Conservation (phyloP, 2,888 invertebrate species). For the Agrochola lychnidis region DNA sequence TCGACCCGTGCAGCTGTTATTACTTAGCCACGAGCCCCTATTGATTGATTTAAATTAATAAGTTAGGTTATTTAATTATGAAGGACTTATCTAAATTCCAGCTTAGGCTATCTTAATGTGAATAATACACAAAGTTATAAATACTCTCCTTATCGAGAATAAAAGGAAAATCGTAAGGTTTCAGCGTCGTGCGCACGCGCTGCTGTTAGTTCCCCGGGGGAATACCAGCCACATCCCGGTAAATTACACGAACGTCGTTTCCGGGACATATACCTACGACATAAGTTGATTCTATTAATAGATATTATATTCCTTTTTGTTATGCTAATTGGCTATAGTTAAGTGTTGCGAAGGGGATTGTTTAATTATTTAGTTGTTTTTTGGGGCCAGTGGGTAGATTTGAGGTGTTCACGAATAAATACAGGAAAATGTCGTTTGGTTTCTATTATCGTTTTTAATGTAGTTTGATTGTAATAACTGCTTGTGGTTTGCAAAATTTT, state of each 20-base stretch:
- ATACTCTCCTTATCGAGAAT: conserved; percentile 46
- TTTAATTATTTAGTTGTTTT: conserved; percentile 40
- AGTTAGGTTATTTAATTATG: conserved; percentile 15
- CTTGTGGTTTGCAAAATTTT: conserved; percentile 26
- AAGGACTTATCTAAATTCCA: conserved; percentile 27
- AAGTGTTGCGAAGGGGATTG: conserved; percentile 18
- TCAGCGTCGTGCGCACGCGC: conserved; percentile 38
- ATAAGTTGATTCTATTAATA: conserved; percentile 45
- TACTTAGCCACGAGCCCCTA: no score
- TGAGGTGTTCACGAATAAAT: background rate
- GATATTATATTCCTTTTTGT: conserved; percentile 52
- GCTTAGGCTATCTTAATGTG: conserved; percentile 26
- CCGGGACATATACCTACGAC: conserved; percentile 53
- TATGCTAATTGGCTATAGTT: conserved; percentile 43
- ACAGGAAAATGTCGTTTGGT: conserved; percentile 45
- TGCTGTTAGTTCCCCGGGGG: conserved; percentile 41
- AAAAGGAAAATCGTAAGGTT: conserved; percentile 63
- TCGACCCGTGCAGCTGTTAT: no score
- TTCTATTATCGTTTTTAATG: conserved; percentile 24
- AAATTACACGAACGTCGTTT: conserved; percentile 55
- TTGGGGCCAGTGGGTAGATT: conserved; percentile 23
- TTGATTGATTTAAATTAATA: conserved; percentile 7
- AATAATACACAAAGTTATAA: conserved; percentile 42
- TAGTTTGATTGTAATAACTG: conserved; percentile 42
- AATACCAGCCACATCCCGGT: conserved; percentile 59